Evolutionary conservation across 2,113 vertebrate genomes (phyloP), one percentile per base, ranked within the genome.

Genomic region (Chaenocephalus aceratus): DNA sequence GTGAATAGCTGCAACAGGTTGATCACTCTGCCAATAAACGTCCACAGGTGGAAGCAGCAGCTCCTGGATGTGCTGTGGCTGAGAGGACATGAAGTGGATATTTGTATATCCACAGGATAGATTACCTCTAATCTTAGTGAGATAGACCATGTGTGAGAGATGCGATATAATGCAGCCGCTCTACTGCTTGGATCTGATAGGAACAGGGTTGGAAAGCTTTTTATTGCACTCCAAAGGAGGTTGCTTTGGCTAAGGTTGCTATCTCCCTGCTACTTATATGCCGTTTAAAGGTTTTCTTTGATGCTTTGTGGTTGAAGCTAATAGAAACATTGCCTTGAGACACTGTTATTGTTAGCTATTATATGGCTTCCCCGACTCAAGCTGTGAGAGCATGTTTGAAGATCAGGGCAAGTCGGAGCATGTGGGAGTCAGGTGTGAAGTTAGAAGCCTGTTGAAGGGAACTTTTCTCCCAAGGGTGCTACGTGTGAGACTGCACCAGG

Each of bases 161-260:
- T 80, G 60, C 23, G 83, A 86, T 87, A 72, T 4, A 52, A 14
- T 56, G 3, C 53, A 44, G 23, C 52, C 18, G 4, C 53, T 70
- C 71, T 56, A 3, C 61, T 23, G 65, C 72, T 64, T 49, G 16
- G 30, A 91, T 87, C 80, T 88, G 85, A 90, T 82, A 62, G 51
- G 81, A 77, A 46, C 45, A 2, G 14, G 21, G 41, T n/a, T 58
- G 60, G 30, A 45, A 84, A 75, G 51, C 18, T 77, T 62, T 73
- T 67, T 53, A 44, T 74, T 75, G 46, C 79, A n/a, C 18, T 57
- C 41, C 49, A 36, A 18, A 45, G 36, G 57, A 44, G 53, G 56
- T 61, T 30, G 45, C 46, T 64, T 49, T 18, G 15, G n/a, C 8
- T 10, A 48, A n/a, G 23, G 75, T 59, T 34, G 60, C 18, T 66